Evolutionary conservation across 2,888 invertebrate genomes (phyloP), one percentile per base, ranked within the genome.

Genomic region (Hydraecia micacea): DNA sequence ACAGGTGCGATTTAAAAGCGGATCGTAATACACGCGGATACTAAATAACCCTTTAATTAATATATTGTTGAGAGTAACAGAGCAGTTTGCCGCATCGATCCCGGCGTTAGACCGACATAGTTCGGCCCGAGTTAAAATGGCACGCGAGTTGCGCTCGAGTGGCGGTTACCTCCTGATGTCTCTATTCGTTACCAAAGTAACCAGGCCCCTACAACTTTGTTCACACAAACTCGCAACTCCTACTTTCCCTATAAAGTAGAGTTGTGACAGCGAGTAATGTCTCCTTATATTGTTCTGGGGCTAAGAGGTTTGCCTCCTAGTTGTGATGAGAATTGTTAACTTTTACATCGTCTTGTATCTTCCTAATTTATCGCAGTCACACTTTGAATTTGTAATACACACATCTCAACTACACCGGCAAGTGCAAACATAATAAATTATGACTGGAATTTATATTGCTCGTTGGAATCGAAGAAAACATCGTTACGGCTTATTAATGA

Each of bases 211-310:
- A 91, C 93, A 96, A 96, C 95, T 96, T 96, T 94, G 95, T 95
- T 95, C 94, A 90, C 92, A 92, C 92, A 94, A 95, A 95, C 95
- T 95, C 92, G 91, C 90, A 91, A 91, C 93, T 91, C 88, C 94
- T 95, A 95, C 95, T 96, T 96, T 96, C 94, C 95, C 95, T 96
- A 95, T 96, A 96, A 95, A 96, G 94, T 95, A 95, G 94, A 96
- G 93, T 95, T 96, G 95, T 96, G 97, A 96, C 96, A 96, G 95
- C 94, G 96, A 97, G 95, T 96, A 96, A 96, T 96, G 96, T 95
- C 95, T 94, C 94, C 95, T 95, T 96, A 96, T 96, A 96, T 96
- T 97, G 96, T 96, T 95, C 95, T 93, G 96, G 96, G 96, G 95
- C 95, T 96, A 96, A 96, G 96, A 96, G 96, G 96, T 95, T 96